These are phyloP conservation scores for Falco peregrinus DNA, from an alignment of 2,797 vertebrate species.

Conservation along the genomic window DNA sequence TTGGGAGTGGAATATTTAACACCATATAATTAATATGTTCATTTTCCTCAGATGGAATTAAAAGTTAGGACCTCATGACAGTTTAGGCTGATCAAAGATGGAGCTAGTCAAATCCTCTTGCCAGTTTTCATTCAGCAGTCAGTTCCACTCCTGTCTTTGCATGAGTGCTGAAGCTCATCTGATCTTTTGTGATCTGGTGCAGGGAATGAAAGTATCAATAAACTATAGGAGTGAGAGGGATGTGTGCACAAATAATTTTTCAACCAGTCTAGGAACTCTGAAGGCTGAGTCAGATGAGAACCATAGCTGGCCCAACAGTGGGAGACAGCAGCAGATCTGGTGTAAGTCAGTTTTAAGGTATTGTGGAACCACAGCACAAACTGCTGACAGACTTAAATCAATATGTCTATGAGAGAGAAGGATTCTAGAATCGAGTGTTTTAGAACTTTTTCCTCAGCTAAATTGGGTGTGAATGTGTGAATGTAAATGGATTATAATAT, in stretches of 20 bases:
- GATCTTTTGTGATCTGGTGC: background rate
- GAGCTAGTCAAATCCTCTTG: background rate
- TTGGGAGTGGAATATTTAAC: background rate
- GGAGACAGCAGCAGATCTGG: background rate
- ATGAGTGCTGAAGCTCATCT: background rate
- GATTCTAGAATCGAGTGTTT: background rate
- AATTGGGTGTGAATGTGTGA: background rate
- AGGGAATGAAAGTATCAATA: background rate
- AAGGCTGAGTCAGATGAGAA: background rate
- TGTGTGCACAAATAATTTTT: background rate
- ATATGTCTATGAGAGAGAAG: background rate
- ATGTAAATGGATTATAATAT: background rate
- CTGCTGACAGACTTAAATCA: background rate
- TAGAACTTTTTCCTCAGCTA: background rate
- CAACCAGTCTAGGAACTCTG: background rate
- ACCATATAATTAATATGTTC: background rate
- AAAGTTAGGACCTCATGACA: background rate
- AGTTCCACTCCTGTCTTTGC: background rate
- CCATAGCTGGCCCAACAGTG: background rate
- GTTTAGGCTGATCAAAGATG: background rate
- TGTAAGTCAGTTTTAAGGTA: background rate
- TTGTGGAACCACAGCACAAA: background rate
- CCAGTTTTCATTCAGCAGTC: background rate
- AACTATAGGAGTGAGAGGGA: background rate
- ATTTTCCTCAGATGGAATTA: background rate